These are phyloP conservation scores for Passer domesticus DNA, from an alignment of 2,113 vertebrate species.

Conservation along the genomic window DNA sequence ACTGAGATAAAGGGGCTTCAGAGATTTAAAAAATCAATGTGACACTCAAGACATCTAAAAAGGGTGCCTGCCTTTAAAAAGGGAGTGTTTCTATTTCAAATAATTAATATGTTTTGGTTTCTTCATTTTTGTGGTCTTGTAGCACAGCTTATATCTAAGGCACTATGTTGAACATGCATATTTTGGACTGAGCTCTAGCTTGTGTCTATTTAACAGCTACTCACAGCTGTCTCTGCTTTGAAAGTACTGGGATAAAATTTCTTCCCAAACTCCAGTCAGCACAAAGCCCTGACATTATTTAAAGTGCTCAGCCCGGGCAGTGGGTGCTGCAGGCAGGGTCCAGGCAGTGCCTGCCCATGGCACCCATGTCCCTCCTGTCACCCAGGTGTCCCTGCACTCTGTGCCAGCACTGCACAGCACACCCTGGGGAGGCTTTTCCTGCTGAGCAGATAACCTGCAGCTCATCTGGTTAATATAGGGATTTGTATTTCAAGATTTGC, in stretches of 20 bases:
- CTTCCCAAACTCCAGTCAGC: conserved; percentile 54
- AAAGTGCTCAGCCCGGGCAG: not conserved
- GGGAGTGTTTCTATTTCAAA: not conserved
- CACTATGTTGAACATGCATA: conserved; percentile 74
- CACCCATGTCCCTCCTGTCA: not conserved
- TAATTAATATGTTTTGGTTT: conserved; percentile 52
- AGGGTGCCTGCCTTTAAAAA: not conserved
- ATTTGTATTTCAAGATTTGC: not conserved
- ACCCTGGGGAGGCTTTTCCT: not conserved
- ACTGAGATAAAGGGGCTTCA: conserved; percentile 7
- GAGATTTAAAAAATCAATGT: conserved; percentile 1
- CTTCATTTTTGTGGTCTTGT: conserved; percentile 78
- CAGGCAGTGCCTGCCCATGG: not conserved
- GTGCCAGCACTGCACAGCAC: not conserved
- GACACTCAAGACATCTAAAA: conserved; percentile 16
- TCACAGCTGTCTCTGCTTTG: conserved; percentile 89
- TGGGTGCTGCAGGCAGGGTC: not conserved
- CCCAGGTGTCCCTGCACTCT: not conserved
- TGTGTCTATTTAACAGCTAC: conserved; percentile 87
- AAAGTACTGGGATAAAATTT: conserved; percentile 84
- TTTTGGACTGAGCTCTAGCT: conserved; percentile 82
- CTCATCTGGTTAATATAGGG: not conserved
- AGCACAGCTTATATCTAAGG: conserved; percentile 72
- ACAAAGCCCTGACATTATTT: conserved; percentile 13
- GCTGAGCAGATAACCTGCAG: not conserved